Evolutionary conservation across 2,888 invertebrate species (phyloP).

Genomic region (Oxytorus armatus): DNA sequence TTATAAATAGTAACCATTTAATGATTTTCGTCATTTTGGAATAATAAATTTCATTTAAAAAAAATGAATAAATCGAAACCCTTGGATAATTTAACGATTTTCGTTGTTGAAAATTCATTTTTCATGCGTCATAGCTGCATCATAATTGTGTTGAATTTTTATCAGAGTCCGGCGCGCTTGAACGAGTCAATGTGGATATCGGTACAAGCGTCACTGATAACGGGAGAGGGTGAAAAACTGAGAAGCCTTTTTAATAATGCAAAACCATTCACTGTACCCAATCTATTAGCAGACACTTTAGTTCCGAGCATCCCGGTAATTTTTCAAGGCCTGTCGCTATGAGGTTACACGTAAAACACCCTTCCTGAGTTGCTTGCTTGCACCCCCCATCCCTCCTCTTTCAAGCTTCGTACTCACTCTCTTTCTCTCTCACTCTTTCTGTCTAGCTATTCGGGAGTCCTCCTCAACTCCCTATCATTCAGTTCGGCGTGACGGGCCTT

Average conservation of each 20-base stretch:
- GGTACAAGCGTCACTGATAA: conserved; percentile 4
- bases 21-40: no score
- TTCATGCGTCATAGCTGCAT: background rate
- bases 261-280: conserved; percentile 72
- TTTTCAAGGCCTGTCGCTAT: conserved; percentile 76
- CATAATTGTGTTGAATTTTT: conserved; percentile 37
- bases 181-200: conserved; percentile 25
- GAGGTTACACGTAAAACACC: conserved; percentile 73
- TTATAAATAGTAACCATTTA: no score
- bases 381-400: conserved; percentile 31
- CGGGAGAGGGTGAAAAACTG: conserved; percentile 31
- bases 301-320: conserved; percentile 74
- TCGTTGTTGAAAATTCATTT: no score
- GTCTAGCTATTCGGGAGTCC: conserved; percentile 33
- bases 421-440: conserved; percentile 8
- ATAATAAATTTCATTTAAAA: no score
- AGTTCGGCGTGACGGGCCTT: conserved; percentile 63
- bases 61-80: no score
- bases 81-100: no score
- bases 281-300: conserved; percentile 77
- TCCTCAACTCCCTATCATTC: conserved; percentile 67
- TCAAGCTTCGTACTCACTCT: conserved; percentile 9
- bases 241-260: conserved; percentile 68
- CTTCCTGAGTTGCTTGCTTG: conserved; percentile 49
- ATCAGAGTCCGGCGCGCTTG: conserved; percentile 31